phyloP scores from a whole-genome alignment of 2,888 invertebrate genomes.

The Empis livida region DNA sequence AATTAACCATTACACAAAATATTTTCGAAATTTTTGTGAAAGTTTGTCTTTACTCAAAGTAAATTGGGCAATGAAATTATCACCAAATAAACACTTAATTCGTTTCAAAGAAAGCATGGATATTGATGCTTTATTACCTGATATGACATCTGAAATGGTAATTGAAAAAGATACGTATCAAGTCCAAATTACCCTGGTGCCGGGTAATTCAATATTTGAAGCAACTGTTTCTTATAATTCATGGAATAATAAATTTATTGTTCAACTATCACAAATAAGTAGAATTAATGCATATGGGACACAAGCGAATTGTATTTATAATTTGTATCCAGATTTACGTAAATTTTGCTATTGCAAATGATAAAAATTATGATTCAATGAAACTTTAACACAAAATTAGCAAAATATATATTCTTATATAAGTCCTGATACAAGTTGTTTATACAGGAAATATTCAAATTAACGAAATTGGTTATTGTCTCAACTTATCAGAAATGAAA shows the following conservation, averaged over 20 bases:
- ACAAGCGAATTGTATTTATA: slow-evolving; percentile 69
- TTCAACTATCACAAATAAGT: slow-evolving; percentile 58
- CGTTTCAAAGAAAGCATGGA: slow-evolving; percentile 62
- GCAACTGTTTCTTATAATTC: slow-evolving; percentile 56
- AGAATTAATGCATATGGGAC: slow-evolving; percentile 70
- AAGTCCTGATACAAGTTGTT: no score
- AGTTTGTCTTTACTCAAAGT: slow-evolving; percentile 45
- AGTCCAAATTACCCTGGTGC: slow-evolving; percentile 58
- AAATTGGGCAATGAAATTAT: slow-evolving; percentile 55
- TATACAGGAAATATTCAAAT: no score
- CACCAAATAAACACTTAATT: slow-evolving; percentile 54
- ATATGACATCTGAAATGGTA: slow-evolving; percentile 46
- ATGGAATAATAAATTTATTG: slow-evolving; percentile 42
- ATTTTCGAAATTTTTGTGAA: slow-evolving; percentile 46
- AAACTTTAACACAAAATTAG: no score
- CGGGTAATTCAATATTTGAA: slow-evolving; percentile 71
- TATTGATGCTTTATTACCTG: slow-evolving; percentile 71
- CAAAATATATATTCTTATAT: no score
- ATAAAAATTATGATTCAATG: no score
- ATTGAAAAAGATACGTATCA: slow-evolving; percentile 57
- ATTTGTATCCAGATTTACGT: slow-evolving; percentile 56
- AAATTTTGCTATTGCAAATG: slow-evolving; percentile 77
- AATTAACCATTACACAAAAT: slow-evolving; percentile 47
- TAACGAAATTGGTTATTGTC: no score
- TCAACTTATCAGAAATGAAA: no score